Evolutionary conservation across 2,797 vertebrate genomes (phyloP).

Genomic region (Staurois parvus): DNA sequence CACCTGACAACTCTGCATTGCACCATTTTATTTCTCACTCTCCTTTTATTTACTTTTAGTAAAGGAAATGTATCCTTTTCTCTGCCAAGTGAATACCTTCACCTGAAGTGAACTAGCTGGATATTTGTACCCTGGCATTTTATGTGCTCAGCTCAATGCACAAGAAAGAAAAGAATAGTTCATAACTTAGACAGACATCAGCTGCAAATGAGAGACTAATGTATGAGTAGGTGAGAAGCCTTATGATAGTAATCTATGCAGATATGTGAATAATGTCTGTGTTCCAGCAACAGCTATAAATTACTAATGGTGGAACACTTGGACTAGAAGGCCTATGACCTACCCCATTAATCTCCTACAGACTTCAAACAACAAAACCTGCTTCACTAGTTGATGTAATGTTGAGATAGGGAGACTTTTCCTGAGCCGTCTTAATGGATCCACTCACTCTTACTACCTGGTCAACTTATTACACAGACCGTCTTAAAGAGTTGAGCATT

Average conservation of each 20-base stretch:
- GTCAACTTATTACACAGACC: conserved; percentile 9
- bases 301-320: conserved; percentile 40
- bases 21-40: conserved; percentile 4
- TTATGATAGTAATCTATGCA: conserved; percentile 44
- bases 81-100: conserved; percentile 39
- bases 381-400: conserved; percentile 19
- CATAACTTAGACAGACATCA: conserved; percentile 13
- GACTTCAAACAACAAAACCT: conserved; percentile 53
- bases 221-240: background rate
- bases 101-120: conserved; percentile 41
- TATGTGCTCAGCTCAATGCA: background rate
- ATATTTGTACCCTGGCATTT: conserved; percentile 12
- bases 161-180: background rate
- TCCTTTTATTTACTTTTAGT: conserved; percentile 37
- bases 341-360: conserved; percentile 54
- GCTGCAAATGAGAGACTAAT: background rate
- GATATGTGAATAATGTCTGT: conserved; percentile 52
- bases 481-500: conserved; percentile 29
- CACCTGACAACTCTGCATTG: background rate
- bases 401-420: conserved; percentile 21
- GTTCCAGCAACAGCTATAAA: conserved; percentile 39
- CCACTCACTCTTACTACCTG: conserved; percentile 48
- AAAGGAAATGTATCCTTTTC: conserved; percentile 16
- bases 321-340: conserved; percentile 52
- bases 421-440: conserved; percentile 29